Evolutionary conservation across 2,797 vertebrate genomes (phyloP).

Genomic region (Ptychadena robeensis): DNA sequence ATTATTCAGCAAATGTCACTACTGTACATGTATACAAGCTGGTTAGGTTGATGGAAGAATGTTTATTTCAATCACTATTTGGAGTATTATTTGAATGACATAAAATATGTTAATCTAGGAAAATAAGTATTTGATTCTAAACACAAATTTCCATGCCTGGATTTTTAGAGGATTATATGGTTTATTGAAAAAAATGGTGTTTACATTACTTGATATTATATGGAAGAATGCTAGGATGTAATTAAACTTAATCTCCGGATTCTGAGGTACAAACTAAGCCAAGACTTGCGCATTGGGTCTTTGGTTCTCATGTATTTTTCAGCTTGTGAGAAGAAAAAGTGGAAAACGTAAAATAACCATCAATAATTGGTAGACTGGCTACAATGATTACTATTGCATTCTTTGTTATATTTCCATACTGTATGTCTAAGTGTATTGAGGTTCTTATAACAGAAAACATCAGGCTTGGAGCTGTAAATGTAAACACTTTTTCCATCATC

Average conservation of each 20-base stretch:
- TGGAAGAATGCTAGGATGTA: not conserved
- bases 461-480: no score
- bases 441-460: no score
- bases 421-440: no score
- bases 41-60: slow-evolving; percentile 40
- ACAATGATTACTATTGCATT: not conserved
- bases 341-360: not conserved
- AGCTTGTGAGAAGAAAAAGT: not conserved
- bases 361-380: not conserved
- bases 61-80: slow-evolving; percentile 25
- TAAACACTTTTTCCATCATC: no score
- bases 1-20: slow-evolving; percentile 25
- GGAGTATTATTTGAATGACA: not conserved
- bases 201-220: not conserved
- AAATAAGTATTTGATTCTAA: slow-evolving; percentile 3
- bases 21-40: slow-evolving; percentile 35
- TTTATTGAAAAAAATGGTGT: not conserved
- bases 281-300: not conserved
- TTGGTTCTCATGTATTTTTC: not conserved
- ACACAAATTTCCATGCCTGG: not conserved
- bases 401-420: no score
- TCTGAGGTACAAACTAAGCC: not conserved
- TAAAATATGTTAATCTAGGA: slow-evolving; percentile 22
- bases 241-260: slow-evolving; percentile 2
- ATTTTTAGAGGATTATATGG: not conserved